Conservation (phyloP, 2,888 invertebrate genomes). For the Watsonalla cultraria region DNA sequence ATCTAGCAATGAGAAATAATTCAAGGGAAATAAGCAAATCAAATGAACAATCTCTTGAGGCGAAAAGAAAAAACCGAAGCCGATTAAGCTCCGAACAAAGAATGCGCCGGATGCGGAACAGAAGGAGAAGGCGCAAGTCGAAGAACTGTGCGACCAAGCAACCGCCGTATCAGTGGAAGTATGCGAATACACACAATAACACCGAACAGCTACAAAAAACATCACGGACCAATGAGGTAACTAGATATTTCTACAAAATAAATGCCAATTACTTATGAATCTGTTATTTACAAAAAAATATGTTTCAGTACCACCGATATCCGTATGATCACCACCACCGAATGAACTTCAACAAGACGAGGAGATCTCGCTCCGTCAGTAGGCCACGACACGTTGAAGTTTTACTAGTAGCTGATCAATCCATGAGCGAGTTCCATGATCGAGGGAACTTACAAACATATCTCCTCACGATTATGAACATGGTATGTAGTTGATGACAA, state of each 20-base stretch:
- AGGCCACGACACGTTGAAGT: slow-evolving; percentile 90
- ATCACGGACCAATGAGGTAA: slow-evolving; percentile 32
- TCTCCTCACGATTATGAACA: slow-evolving; percentile 94
- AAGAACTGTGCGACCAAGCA: slow-evolving; percentile 72
- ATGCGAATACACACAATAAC: slow-evolving; percentile 32
- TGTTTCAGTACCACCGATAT: slow-evolving; percentile 41
- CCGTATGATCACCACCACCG: slow-evolving; percentile 45
- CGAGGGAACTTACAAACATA: slow-evolving; percentile 91
- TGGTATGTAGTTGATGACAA: slow-evolving; percentile 77
- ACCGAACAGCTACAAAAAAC: slow-evolving; percentile 28
- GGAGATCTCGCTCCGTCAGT: slow-evolving; percentile 82
- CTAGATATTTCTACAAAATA: not conserved
- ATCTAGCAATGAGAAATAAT: slow-evolving; percentile 40
- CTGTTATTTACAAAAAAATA: not conserved
- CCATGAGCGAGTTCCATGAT: slow-evolving; percentile 92
- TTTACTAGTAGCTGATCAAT: slow-evolving; percentile 90
- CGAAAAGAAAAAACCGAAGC: slow-evolving; percentile 36
- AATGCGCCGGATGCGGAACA: slow-evolving; percentile 47
- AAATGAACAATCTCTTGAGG: slow-evolving; percentile 29
- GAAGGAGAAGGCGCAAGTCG: slow-evolving; percentile 55
- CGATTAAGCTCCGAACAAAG: slow-evolving; percentile 37
- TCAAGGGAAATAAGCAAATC: slow-evolving; percentile 54
- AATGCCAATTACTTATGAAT: too few species aligned
- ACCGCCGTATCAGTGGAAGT: slow-evolving; percentile 63
- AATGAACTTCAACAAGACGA: slow-evolving; percentile 27